Conservation (phyloP, 1,140 invertebrate species). For the Drosophila nebulosa region DNA sequence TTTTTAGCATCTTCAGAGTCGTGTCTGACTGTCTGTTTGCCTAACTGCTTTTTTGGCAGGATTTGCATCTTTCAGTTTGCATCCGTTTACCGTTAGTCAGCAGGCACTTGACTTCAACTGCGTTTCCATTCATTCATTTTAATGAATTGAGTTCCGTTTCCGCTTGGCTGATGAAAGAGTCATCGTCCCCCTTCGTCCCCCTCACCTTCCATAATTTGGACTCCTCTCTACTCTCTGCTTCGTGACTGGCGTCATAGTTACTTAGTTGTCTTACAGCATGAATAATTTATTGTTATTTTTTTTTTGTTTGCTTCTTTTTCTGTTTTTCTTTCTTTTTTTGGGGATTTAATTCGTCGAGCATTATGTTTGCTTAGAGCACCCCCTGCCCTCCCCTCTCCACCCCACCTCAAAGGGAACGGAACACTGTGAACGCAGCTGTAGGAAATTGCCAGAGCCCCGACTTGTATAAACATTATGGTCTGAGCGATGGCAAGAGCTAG, state of each 20-base stretch:
- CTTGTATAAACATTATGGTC: constrained; percentile 46
- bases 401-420: constrained; percentile 9
- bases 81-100: constrained; percentile 77
- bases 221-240: constrained; percentile 2
- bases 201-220: constrained; percentile 49
- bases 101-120: constrained; percentile 55
- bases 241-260: constrained; percentile 1
- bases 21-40: not conserved
- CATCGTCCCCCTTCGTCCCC: not conserved
- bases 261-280: constrained; percentile 73
- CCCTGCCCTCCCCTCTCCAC: too few species aligned
- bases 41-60: constrained; percentile 34
- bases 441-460: constrained; percentile 50
- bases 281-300: constrained; percentile 73
- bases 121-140: constrained; percentile 70
- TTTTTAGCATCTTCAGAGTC: not conserved
- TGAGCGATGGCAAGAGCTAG: constrained; percentile 14
- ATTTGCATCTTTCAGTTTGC: constrained; percentile 76
- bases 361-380: constrained; percentile 75
- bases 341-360: constrained; percentile 75
- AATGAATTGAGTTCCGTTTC: constrained; percentile 79
- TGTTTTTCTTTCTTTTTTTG: constrained; percentile 20
- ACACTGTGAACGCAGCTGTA: constrained; percentile 35
- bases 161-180: constrained; percentile 41
- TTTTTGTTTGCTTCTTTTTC: constrained; percentile 22